phyloP scores from a whole-genome alignment of 2,888 invertebrate genomes.

The Thymelicus acteon region DNA sequence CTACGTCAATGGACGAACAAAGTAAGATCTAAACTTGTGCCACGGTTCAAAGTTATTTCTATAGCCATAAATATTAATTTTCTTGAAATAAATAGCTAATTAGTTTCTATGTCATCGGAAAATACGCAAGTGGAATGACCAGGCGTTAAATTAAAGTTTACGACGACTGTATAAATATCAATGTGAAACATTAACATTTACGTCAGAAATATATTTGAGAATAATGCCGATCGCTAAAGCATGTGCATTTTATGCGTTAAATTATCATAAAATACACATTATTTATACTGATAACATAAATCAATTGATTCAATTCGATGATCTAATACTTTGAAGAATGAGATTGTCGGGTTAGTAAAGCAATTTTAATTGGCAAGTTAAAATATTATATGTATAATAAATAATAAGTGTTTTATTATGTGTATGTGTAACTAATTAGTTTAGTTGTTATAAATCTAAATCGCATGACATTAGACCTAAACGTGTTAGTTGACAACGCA shows the following conservation, averaged over 20 bases:
- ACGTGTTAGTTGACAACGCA: no score
- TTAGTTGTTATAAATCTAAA: no score
- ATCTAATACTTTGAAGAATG: not conserved
- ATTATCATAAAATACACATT: conserved; percentile 13
- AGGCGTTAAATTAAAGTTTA: no score
- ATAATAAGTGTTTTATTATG: no score
- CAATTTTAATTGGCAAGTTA: not conserved
- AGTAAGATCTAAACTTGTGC: no score
- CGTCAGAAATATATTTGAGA: conserved; percentile 23
- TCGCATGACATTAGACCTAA: no score
- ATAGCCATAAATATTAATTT: not conserved
- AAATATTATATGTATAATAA: no score
- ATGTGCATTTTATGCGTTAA: conserved; percentile 16
- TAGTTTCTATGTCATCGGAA: not conserved
- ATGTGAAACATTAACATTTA: conserved; percentile 23
- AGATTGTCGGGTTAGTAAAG: not conserved
- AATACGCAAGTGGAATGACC: conserved; percentile 8
- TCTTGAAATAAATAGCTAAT: not conserved
- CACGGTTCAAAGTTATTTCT: no score
- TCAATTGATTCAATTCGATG: not conserved
- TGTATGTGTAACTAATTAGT: no score
- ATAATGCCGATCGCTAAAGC: not conserved
- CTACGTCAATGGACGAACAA: no score
- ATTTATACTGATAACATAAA: conserved; percentile 38
- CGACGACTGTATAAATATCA: not conserved